Conservation (phyloP, 2,113 vertebrate species). For the Archocentrus centrarchus region DNA sequence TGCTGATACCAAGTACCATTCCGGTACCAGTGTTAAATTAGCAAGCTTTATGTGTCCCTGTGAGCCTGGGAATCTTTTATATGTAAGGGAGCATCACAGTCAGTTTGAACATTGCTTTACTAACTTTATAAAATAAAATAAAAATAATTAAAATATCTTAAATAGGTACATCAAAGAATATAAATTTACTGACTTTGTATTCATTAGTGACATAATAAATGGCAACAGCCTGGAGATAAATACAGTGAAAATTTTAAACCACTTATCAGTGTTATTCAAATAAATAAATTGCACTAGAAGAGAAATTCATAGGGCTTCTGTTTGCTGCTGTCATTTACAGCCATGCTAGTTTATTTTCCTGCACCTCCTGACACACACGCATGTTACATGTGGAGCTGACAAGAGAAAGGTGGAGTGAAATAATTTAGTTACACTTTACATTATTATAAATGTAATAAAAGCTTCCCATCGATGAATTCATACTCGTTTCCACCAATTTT, state of each 20-base stretch:
- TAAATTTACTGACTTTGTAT: background rate
- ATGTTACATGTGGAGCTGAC: no score
- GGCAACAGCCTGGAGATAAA: no score
- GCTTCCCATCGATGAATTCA: background rate
- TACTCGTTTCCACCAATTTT: background rate
- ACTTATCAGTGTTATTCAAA: background rate
- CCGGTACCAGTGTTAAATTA: background rate
- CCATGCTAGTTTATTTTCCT: no score
- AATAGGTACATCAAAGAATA: background rate
- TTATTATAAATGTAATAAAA: background rate
- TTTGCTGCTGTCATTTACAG: no score
- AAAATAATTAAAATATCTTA: background rate
- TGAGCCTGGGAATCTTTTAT: background rate
- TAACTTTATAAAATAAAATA: background rate
- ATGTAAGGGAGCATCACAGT: background rate
- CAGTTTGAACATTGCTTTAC: background rate
- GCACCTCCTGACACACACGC: no score
- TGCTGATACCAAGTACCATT: background rate
- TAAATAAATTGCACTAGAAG: no score
- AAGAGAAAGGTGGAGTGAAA: no score
- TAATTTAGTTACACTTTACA: no score
- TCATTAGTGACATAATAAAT: background rate
- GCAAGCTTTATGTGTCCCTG: background rate
- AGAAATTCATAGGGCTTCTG: no score
- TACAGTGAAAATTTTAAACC: background rate